Percentiles rank a stretch among this genome's conserved stretches.
Conservation (phyloP, 2,113 vertebrate genomes). For the Hippocampus mohnikei region DNA sequence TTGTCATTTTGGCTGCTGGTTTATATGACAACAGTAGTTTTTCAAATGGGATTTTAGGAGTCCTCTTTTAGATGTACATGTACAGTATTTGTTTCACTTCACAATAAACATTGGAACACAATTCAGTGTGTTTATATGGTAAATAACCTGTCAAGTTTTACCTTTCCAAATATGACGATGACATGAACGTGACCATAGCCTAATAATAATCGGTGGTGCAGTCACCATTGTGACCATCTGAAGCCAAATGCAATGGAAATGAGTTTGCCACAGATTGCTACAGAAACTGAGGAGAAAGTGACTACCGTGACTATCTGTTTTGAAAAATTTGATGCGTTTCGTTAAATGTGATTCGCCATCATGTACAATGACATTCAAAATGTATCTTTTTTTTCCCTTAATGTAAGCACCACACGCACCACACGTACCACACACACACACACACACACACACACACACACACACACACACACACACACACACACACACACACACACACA, state of each 20-base stretch:
- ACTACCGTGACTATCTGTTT: not conserved
- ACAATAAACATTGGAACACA: not conserved
- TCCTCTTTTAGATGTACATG: not conserved
- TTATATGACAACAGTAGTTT: not conserved
- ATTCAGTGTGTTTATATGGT: not conserved
- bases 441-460: too few species aligned
- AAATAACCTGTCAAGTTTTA: conserved; percentile 13
- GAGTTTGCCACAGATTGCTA: conserved; percentile 56
- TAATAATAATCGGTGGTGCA: conserved; percentile 7
- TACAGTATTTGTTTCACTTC: not conserved
- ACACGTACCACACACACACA: too few species aligned
- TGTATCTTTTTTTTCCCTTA: not conserved
- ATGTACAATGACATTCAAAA: not conserved
- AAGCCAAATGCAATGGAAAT: conserved; percentile 39
- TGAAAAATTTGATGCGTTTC: conserved; percentile 15
- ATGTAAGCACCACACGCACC: conserved; percentile 22
- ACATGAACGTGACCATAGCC: conserved; percentile 26
- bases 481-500: too few species aligned
- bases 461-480: too few species aligned
- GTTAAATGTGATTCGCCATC: conserved; percentile 16
- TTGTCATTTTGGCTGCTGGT: not conserved
- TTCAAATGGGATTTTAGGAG: not conserved
- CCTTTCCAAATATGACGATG: conserved; percentile 13
- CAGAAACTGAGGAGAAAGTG: conserved; percentile 43
- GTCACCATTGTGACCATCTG: not conserved